Evolutionary conservation across 2,113 vertebrate genomes (phyloP), one percentile per base, ranked within the genome.

Genomic region (Trematomus loennbergii): DNA sequence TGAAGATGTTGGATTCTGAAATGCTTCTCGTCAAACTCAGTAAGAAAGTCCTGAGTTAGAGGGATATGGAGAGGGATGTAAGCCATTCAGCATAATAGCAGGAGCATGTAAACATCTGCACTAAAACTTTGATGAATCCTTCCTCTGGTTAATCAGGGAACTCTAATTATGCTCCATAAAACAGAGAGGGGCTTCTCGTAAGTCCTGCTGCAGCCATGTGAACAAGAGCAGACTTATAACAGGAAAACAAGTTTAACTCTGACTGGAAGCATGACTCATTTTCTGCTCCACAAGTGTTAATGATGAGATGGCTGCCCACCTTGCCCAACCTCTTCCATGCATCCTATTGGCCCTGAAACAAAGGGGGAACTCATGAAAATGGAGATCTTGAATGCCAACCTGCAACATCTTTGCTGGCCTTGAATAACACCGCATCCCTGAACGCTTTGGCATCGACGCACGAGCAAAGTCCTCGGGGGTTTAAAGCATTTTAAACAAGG

Each of bases 181-280:
- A 89, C 85, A 82, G 75, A 90, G 82, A 75, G 83, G 82, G 82
- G 81, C 78, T 91, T 90, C 90, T 91, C 83, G 89, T 92, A 91
- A 92, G 88, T 77, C 79, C 40, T 7, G 22, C 86, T 84, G 78
- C 73, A 75, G 78, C 82, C 85, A 54, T 77, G 78, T 83, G 71
- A 87, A 92, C 73, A 65, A 81, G 81, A 74, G 66, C 81, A 92
- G 85, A 79, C 70, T 50, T 72, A 66, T 45, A 90, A 81, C 83
- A 84, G 87, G 87, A 89, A 92, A 92, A 88, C 81, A 72, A 84
- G 75, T 81, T 68, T 25, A 84, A 73, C 84, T 79, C 79, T 92
- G 87, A 88, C 92, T 92, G 90, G 88, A 93, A 92, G 88, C 75
- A 80, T 92, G 91, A 93, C 78, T 94, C 90, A 94, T 83, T 93